Conservation (phyloP, 2,888 invertebrate genomes). For the Metalampra italica region DNA sequence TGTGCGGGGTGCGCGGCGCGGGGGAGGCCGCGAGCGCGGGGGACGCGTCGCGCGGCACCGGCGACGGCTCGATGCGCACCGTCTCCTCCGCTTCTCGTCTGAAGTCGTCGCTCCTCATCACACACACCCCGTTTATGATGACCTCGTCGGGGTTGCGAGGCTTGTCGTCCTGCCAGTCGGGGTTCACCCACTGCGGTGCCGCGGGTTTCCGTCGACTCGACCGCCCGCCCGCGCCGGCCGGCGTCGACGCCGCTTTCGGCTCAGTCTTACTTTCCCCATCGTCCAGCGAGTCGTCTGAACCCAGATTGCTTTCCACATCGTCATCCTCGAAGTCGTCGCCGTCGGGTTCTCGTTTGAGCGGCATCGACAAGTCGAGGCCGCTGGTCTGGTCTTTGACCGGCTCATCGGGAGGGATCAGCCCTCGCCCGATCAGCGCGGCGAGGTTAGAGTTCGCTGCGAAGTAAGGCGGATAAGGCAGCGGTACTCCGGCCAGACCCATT, state of each 20-base stretch:
- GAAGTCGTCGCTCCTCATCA: conserved; percentile 91
- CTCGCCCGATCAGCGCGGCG: conserved; percentile 86
- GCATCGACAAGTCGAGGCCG: conserved; percentile 93
- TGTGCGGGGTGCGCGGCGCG: conserved; percentile 30
- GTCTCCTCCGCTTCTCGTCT: conserved; percentile 82
- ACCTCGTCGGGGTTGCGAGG: conserved; percentile 83
- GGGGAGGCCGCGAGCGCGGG: conserved; percentile 50
- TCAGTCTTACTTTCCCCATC: conserved; percentile 78
- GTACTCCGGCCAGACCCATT: conserved; percentile 86
- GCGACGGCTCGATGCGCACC: conserved; percentile 86
- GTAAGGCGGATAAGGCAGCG: conserved; percentile 87
- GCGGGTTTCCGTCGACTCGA: conserved; percentile 93
- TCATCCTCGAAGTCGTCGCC: conserved; percentile 90
- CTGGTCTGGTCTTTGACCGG: conserved; percentile 87
- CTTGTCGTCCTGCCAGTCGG: conserved; percentile 90
- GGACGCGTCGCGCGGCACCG: conserved; percentile 77
- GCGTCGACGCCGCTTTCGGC: conserved; percentile 73
- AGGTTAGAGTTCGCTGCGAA: conserved; percentile 87
- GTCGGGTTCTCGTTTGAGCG: conserved; percentile 87
- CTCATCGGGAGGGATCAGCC: conserved; percentile 80
- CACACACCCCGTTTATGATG: conserved; percentile 96
- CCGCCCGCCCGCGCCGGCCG: conserved; percentile 44
- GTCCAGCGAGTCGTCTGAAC: conserved; percentile 82
- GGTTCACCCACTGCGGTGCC: conserved; percentile 98
- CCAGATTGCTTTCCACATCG: conserved; percentile 86